Evolutionary conservation across 2,113 vertebrate genomes (phyloP), one percentile per base, ranked within the genome.

Genomic region (Thryonomys swinderianus): DNA sequence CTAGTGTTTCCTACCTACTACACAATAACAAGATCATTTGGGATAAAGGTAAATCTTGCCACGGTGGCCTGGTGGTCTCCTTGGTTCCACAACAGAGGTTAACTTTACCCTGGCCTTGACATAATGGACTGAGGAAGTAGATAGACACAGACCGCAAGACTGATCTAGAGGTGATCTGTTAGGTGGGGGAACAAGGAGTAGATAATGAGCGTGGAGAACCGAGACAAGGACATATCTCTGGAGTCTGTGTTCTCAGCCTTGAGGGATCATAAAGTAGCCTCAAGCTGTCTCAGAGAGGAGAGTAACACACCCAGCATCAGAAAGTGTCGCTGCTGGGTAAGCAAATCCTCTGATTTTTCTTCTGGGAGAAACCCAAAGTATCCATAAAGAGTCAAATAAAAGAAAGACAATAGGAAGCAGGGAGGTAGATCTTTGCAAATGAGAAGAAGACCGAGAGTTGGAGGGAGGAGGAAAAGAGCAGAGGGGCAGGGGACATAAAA

Each of bases 201-300:
- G 53, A 62, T 57, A 7, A n/a, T 30, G 13, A 71, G 20, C 11
- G 61, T 12, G 34, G 12, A 7, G 25, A n/a, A 40, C 82, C 71
- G 45, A 59, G 59, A 10, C 34, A 84, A 76, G 11, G 42, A 51
- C 18, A 3, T 34, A 11, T 64, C 67, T 45, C 55, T 42, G 37
- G 3, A 5, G 37, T 17, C 1, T 20, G 25, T 37, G 14, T 30
- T 37, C 67, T 17, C 51, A 67, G 5, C 23, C 16, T 16, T 1
- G 0, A 0, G 0, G 21, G 20, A 34, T 12, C 10, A 12, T 30
- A 30, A 18, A 7, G 18, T 4, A 62, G 62, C 17, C 2, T 82
- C 10, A 20, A 17, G 4, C 32, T 27, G 13, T 5, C 23, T 0
- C 45, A 37, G 61, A 16, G 9, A 66, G 5, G 12, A 0, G 0